Base-by-base conservation (phyloP, 2,797 vertebrate genomes). In the Melanotaenia trifasciata region DNA sequence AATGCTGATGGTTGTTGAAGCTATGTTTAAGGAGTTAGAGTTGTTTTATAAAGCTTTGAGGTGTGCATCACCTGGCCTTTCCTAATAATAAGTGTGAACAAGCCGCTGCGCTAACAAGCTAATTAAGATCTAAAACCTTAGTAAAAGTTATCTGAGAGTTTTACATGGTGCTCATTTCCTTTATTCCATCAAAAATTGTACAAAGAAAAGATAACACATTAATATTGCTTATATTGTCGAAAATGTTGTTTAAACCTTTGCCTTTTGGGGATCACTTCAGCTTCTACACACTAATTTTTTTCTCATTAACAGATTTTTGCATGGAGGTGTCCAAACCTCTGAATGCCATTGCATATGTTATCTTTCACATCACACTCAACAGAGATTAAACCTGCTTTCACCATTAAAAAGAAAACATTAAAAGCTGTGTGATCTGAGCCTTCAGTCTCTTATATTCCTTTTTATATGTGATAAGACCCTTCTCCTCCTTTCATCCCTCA, bases 401-500 rank as follows among this genome's bases (percentile, higher is more conserved):
- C 22, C 3, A 7, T 2, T 47, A 35, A 16, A 64, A 40, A 20
- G 1, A 65, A 56, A 57, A 16, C 63, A 18, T 76, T 67, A 20
- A 77, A 57, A 70, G 64, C 20, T 30, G 14, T 56, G 61, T 64
- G 69, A 58, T 71, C 45, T 67, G 47, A 74, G 58, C 61, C 72
- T 57, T 13, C 30, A 26, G 16, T 59, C 60, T 71, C 60, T 64
- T 70, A 51, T 40, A 50, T 73, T 69, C 64, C 57, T 28, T 84
- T 45, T 83, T 30, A 58, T 70, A 26, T 62, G 60, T 5, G 33
- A 40, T 58, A 58, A 50, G 58, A 70, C 38, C 53, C 62, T 58
- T 0, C 0, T 63, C 43, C 6, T 66, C 30, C 72, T 78, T 87
- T 83, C 61, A 88, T 79, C 66, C 60, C 18, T 74, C 59, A 71